Evolutionary conservation across 2,797 vertebrate genomes (phyloP).

Genomic region (Hoplostethus mediterraneus): DNA sequence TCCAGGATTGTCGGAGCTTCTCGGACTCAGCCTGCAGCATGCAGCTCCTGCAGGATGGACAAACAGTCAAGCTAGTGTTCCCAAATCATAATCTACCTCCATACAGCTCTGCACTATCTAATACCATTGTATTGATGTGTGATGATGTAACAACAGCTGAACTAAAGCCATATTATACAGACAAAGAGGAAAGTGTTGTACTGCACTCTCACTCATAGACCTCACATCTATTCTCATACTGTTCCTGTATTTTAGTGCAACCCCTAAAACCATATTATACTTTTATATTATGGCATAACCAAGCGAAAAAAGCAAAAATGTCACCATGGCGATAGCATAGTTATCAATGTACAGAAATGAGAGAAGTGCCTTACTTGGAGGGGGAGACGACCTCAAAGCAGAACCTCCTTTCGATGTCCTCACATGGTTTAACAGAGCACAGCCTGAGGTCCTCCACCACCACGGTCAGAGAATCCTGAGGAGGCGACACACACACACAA

Average conservation of each 20-base stretch:
- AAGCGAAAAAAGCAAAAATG: background rate
- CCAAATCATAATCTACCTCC: background rate
- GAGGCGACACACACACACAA: constrained; percentile 26
- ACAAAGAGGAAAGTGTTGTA: background rate
- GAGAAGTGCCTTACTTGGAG: constrained; percentile 88
- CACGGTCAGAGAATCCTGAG: constrained; percentile 94
- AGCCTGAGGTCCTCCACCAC: constrained; percentile 97
- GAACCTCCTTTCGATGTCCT: constrained; percentile 98
- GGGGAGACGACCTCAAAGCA: constrained; percentile 99
- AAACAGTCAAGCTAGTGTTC: background rate
- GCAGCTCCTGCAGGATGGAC: constrained; percentile 89
- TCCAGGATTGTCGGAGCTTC: constrained; percentile 95
- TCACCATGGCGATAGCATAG: background rate
- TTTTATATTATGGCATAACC: too few relatives aligned
- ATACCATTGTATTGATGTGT: background rate
- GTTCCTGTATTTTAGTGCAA: background rate
- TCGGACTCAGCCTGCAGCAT: constrained; percentile 99
- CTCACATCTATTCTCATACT: background rate
- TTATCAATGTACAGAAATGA: background rate
- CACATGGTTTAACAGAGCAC: constrained; percentile 95
- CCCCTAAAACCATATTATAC: background rate
- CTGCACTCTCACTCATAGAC: background rate
- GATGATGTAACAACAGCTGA: background rate
- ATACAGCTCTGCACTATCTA: background rate
- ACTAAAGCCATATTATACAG: background rate